A percentile compares a stretch with the other conserved stretches of the same genome.
phyloP scores from a whole-genome alignment of 2,797 vertebrate species.

The Schizopygopsis malacanthus region DNA sequence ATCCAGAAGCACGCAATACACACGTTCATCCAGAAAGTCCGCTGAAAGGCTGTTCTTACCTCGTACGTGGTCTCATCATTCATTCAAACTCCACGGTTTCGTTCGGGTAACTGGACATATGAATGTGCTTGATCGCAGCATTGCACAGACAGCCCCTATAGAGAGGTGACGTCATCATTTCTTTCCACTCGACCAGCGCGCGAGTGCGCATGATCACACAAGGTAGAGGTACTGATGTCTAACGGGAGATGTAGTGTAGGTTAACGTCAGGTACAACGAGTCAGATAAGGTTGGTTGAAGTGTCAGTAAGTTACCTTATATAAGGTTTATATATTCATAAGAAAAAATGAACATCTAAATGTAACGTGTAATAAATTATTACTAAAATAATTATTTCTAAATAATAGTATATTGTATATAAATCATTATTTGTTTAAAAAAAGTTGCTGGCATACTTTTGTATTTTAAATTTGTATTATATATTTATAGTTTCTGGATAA shows the following conservation, averaged over 20 bases:
- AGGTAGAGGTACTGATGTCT: slow-evolving; percentile 3
- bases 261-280: background rate
- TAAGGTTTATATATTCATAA: background rate
- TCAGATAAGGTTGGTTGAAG: background rate
- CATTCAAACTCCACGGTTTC: slow-evolving; percentile 31
- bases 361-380: background rate
- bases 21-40: background rate
- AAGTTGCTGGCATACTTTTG: background rate
- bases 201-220: slow-evolving; percentile 51
- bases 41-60: slow-evolving; percentile 33
- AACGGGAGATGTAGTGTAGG: slow-evolving; percentile 54
- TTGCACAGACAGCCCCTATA: slow-evolving; percentile 44
- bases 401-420: no score
- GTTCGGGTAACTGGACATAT: slow-evolving; percentile 16
- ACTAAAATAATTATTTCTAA: no score
- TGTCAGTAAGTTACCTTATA: background rate
- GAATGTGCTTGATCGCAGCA: slow-evolving; percentile 32
- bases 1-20: background rate
- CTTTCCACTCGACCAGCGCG: background rate
- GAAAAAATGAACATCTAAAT: background rate
- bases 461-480: background rate
- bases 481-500: background rate
- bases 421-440: no score
- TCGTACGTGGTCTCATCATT: slow-evolving; percentile 17
- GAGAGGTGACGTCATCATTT: slow-evolving; percentile 59